A percentile compares a stretch with the other conserved stretches of the same genome.
Conservation (phyloP, 1,140 invertebrate species). For the Hyles vespertilio region DNA sequence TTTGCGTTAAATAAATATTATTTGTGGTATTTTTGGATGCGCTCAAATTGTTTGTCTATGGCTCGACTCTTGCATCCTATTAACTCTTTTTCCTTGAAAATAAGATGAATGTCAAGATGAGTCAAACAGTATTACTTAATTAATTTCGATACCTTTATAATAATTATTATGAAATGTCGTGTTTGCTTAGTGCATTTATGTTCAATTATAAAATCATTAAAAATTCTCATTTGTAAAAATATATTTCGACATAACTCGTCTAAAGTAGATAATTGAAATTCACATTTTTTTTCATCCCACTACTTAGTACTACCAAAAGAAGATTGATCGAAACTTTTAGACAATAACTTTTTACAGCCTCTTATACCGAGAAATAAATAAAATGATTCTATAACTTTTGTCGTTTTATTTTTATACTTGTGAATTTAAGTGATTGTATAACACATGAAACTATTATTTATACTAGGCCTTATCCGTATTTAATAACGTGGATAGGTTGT, state of each 20-base stretch:
- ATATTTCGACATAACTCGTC: constrained; percentile 27
- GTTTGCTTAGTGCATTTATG: constrained; percentile 40
- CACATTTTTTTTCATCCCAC: constrained; percentile 26
- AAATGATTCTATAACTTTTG: constrained; percentile 56
- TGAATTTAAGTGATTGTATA: no score
- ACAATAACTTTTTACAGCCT: constrained; percentile 74
- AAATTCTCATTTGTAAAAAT: constrained; percentile 1
- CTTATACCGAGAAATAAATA: constrained; percentile 70
- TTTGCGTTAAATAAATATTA: not conserved
- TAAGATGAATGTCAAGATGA: constrained; percentile 44
- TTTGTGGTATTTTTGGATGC: not conserved
- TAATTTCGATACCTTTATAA: constrained; percentile 65
- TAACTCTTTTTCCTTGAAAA: constrained; percentile 19
- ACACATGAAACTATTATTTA: no score
- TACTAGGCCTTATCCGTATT: no score
- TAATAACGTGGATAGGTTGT: no score
- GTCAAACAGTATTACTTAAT: constrained; percentile 73
- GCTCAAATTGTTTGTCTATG: not conserved
- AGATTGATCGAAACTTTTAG: constrained; percentile 66
- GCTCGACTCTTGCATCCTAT: not conserved
- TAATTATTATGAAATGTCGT: constrained; percentile 34
- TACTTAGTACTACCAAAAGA: constrained; percentile 51
- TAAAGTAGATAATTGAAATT: constrained; percentile 35
- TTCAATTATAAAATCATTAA: constrained; percentile 22
- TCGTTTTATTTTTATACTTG: constrained; percentile 46